These are phyloP conservation scores for Brachycybe producta DNA, from an alignment of 2,888 invertebrate genomes.

Conservation along the genomic window DNA sequence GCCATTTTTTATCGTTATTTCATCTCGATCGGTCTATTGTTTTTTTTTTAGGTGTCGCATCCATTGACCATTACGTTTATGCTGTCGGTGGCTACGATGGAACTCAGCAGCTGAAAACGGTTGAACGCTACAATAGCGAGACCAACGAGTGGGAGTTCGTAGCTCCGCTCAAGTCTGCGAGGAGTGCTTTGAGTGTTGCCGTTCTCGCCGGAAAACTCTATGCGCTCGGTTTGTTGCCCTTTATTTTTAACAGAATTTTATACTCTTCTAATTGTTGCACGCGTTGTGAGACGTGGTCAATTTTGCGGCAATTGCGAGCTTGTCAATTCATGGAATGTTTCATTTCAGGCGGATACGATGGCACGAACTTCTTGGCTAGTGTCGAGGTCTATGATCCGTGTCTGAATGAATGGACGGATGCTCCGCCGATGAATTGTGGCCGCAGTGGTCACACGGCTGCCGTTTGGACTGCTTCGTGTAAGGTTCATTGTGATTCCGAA, in stretches of 20 bases:
- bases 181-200: slow-evolving; percentile 77
- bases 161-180: slow-evolving; percentile 58
- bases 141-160: slow-evolving; percentile 64
- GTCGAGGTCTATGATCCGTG: slow-evolving; percentile 80
- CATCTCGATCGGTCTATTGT: neutral
- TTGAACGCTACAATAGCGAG: slow-evolving; percentile 78
- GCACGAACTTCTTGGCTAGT: slow-evolving; percentile 63
- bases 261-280: neutral
- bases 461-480: slow-evolving; percentile 62
- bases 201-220: slow-evolving; percentile 75
- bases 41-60: slow-evolving; percentile 48
- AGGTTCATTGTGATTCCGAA: slow-evolving; percentile 38
- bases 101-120: slow-evolving; percentile 60
- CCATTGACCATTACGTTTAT: slow-evolving; percentile 71
- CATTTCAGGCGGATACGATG: slow-evolving; percentile 71
- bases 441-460: slow-evolving; percentile 86
- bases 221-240: slow-evolving; percentile 57
- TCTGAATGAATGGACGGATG: slow-evolving; percentile 59
- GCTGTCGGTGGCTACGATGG: slow-evolving; percentile 95
- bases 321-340: neutral
- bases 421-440: slow-evolving; percentile 64
- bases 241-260: neutral
- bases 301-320: no score
- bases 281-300: no score
- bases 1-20: neutral